Base-by-base conservation (phyloP, 2,888 invertebrate species). In the Coronaproctus castanopsis region DNA sequence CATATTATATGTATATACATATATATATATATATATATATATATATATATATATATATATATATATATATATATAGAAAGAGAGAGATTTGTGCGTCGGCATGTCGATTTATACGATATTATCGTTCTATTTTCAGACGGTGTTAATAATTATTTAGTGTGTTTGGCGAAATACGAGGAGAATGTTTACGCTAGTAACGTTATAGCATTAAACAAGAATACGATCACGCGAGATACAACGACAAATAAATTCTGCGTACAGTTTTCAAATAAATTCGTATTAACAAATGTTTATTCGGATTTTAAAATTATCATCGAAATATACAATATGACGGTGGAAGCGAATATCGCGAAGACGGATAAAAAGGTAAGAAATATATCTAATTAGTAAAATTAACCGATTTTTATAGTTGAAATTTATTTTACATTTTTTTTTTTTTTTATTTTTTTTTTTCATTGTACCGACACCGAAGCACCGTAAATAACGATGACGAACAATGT, bases 271-370 rank as follows among this genome's bases (percentile, higher is more conserved):
- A 78, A 80, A 10, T 74, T 87, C 21, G 62, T 63, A 75, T 79
- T 97, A 66, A 78, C 83, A 62, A 82, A 88, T 66, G 82, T 96
- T 58, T 82, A 83, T 64, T 84, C 87, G 62, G 89, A 92, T 72
- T 97, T 96, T 70, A 83, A 85, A 70, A 83, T 91, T 49, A 83
- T 84, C 0, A 77, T 96, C 59, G 92, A 87, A 73, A 81, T 90
- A 53, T 90, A 89, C 70, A 79, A 84, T n/a, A 76, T 90, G 66
- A 82, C 86, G 70, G 87, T 87, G 0, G 82, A 63, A 48, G 62
- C 61, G 55, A 62, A 63, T 54, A 87, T 91, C 72, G 73, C 21
- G 19, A 21, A n/a, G 18, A 21, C 24, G 21, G 1, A 23, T 82
- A 59, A 59, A 18, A 50, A 57, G 21, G 58, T 62, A 22, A 61